Conservation (phyloP, 2,888 invertebrate species). For the Drosophila atripex region DNA sequence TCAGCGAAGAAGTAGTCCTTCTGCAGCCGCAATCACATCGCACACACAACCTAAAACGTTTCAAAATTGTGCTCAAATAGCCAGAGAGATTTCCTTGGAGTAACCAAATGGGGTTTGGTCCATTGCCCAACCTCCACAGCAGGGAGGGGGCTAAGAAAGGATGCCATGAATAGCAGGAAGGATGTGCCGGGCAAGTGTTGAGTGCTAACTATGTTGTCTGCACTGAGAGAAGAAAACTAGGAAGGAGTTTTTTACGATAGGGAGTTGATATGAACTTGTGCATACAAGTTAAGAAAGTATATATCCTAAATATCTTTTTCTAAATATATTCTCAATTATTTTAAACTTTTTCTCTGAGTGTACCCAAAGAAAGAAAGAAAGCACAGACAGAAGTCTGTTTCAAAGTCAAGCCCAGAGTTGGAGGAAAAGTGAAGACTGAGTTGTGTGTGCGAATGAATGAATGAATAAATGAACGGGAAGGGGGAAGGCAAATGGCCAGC, state of each 20-base stretch:
- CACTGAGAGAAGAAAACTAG: background rate
- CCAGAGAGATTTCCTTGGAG: slow-evolving; percentile 68
- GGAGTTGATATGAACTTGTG: background rate
- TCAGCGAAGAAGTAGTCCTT: slow-evolving; percentile 14
- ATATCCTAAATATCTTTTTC: background rate
- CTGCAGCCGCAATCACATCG: slow-evolving; percentile 46
- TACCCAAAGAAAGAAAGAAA: slow-evolving; percentile 24
- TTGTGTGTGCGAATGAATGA: slow-evolving; percentile 52
- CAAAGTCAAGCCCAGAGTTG: slow-evolving; percentile 20
- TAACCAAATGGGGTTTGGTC: slow-evolving; percentile 26
- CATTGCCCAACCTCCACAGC: slow-evolving; percentile 50
- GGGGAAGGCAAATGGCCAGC: slow-evolving; percentile 55
- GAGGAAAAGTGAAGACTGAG: slow-evolving; percentile 28
- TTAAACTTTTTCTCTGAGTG: slow-evolving; percentile 43
- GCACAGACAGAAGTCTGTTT: slow-evolving; percentile 36
- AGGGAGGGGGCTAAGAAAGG: slow-evolving; percentile 9
- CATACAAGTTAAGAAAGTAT: background rate
- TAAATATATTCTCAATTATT: background rate
- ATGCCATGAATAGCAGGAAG: slow-evolving; percentile 3
- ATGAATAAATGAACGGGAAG: slow-evolving; percentile 37
- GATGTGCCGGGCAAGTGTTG: slow-evolving; percentile 60
- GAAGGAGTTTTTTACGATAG: background rate
- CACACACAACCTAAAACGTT: slow-evolving; percentile 72
- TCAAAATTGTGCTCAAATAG: slow-evolving; percentile 72
- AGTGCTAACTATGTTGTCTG: slow-evolving; percentile 41